A percentile compares a stretch with the other conserved stretches of the same genome.
These are phyloP conservation scores for Creontiades dilutus DNA, from an alignment of 2,888 invertebrate species.

Conservation along the genomic window DNA sequence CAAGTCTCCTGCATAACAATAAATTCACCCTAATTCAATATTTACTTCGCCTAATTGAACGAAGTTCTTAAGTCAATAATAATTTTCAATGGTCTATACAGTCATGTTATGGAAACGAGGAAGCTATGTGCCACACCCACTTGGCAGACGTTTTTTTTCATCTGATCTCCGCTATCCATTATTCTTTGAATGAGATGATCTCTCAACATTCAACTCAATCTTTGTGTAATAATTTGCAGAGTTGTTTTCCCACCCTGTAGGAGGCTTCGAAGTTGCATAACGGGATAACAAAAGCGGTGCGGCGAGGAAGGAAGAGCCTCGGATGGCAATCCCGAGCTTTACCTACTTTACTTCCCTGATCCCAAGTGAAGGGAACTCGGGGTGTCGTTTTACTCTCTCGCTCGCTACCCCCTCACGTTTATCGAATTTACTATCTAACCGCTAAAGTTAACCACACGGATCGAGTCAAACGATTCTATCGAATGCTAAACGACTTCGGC, in stretches of 20 bases:
- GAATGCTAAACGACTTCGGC: neutral
- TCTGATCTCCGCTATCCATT: too few relatives aligned
- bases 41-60: too few relatives aligned
- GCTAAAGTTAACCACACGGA: neutral
- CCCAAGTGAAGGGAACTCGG: conserved; percentile 16
- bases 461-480: neutral
- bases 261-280: neutral
- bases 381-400: conserved; percentile 15
- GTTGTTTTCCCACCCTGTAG: neutral
- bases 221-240: neutral
- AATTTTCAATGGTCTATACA: too few relatives aligned
- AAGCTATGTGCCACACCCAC: too few relatives aligned
- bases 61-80: too few relatives aligned
- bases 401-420: conserved; percentile 21
- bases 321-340: conserved; percentile 10
- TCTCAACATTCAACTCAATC: too few relatives aligned
- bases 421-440: conserved; percentile 29
- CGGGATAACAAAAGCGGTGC: conserved; percentile 12
- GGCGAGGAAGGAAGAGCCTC: conserved; percentile 4
- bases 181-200: too few relatives aligned
- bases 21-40: too few relatives aligned
- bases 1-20: too few relatives aligned
- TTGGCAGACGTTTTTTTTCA: too few relatives aligned
- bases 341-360: conserved; percentile 25
- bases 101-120: too few relatives aligned